Evolutionary conservation across 2,888 invertebrate genomes (phyloP), one percentile per base, ranked within the genome.

Genomic region (Volucella bombylans): DNA sequence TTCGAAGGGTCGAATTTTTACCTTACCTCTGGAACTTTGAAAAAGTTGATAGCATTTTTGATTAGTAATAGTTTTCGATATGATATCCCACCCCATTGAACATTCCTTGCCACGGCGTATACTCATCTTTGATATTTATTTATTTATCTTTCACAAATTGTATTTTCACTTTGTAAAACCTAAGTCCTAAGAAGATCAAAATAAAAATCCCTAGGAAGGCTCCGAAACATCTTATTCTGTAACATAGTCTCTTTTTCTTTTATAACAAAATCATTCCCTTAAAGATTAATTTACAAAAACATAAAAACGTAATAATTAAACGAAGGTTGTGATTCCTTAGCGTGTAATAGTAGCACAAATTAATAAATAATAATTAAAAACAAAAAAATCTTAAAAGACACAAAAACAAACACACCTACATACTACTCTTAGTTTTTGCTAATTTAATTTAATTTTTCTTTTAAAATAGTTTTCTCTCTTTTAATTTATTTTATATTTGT

Each of bases 401-500:
- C 65, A 78, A 49, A 68, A 65, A 57, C 41, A 78, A 41, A 79
- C 79, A 74, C 52, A 78, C 47, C 79, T 69, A 80, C 80, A 80
- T 69, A 74, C 69, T 69, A 65, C 39, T 69, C 38, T 74, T 59
- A 64, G 18, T 59, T 18, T 73, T 74, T 69, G 64, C 64, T 47
- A 47, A 74, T 78, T 49, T 18, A 68, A 82, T 55, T 57, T 43
- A 72, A 65, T 54, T 77, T 77, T 62, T 65, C 68, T 65, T 87
- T 82, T 81, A 67, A 86, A 65, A 49, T 14, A 39, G 59, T 47
- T 10, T 85, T 82, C 86, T 82, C 61, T 77, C 74, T 87, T 69
- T 81, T 86, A 86, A 86, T 87, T 87, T 90, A 88, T 88, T 88
- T 89, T 87, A 88, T 89, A 88, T 23, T 57, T 65, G 64, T 52